phyloP scores from a whole-genome alignment of 2,888 invertebrate genomes.

The Ophioninae sp. region DNA sequence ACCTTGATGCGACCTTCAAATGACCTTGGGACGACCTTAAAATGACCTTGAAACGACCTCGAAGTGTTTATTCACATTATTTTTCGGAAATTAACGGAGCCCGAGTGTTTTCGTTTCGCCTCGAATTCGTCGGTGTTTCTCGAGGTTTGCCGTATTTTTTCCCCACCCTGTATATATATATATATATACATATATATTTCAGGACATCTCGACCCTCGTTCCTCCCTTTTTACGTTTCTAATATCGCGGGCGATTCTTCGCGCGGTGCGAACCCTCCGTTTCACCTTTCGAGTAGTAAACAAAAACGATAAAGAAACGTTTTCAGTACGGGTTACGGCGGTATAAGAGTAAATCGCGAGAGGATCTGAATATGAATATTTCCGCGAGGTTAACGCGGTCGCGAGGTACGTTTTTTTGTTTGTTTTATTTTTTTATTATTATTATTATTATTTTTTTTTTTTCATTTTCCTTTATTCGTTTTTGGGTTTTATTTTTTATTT shows the following conservation, averaged over 20 bases:
- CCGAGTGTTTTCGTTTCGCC: too few relatives aligned
- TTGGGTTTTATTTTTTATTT: neutral
- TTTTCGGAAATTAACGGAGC: too few relatives aligned
- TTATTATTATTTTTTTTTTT: too few relatives aligned
- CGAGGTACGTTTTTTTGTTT: neutral
- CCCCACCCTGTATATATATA: neutral
- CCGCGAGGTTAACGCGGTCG: neutral
- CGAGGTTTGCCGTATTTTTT: too few relatives aligned
- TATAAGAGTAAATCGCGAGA: neutral
- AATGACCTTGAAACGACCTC: too few relatives aligned
- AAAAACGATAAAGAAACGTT: slow-evolving; percentile 52
- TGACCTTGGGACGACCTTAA: too few relatives aligned
- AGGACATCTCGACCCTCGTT: slow-evolving; percentile 64
- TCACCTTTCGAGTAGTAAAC: slow-evolving; percentile 43
- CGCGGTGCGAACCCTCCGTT: slow-evolving; percentile 13
- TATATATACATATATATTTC: neutral
- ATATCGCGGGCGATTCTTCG: slow-evolving; percentile 70
- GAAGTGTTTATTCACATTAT: too few relatives aligned
- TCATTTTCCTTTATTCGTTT: neutral
- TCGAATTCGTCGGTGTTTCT: too few relatives aligned
- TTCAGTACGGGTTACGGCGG: neutral
- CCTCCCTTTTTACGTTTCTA: slow-evolving; percentile 74
- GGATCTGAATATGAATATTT: slow-evolving; percentile 35
- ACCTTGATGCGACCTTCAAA: too few relatives aligned
- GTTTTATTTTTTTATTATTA: too few relatives aligned